Percentiles rank a stretch among this genome's conserved stretches.
These are phyloP conservation scores for Zaprionus taronus DNA, from an alignment of 1,140 invertebrate genomes.

Conservation along the genomic window DNA sequence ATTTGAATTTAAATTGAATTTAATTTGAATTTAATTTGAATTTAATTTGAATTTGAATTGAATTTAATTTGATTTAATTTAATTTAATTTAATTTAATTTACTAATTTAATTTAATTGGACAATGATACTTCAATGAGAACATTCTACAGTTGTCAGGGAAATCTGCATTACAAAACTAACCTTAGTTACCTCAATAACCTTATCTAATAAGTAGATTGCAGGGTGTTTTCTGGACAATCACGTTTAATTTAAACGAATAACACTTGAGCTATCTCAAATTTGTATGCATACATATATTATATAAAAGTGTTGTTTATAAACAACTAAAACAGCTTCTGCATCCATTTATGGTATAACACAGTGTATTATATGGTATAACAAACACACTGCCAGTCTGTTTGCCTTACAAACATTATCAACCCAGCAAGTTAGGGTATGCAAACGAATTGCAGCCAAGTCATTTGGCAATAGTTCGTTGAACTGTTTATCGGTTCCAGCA, in stretches of 20 bases:
- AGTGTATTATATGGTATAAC: too few species aligned
- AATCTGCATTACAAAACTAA: too few species aligned
- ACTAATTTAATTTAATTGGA: too few species aligned
- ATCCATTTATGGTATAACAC: background rate
- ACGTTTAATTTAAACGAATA: background rate
- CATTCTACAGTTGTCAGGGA: too few species aligned
- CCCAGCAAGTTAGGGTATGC: background rate
- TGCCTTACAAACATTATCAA: background rate
- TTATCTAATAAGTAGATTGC: background rate
- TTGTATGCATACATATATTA: background rate
- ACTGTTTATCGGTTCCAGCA: constrained; percentile 22
- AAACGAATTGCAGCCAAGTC: constrained; percentile 36
- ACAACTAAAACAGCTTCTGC: background rate
- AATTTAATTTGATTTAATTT: too few species aligned
- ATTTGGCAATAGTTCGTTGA: constrained; percentile 43
- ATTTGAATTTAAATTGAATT: too few species aligned
- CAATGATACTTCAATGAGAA: too few species aligned
- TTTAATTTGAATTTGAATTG: too few species aligned
- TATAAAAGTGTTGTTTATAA: background rate
- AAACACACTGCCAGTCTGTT: background rate
- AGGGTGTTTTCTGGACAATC: background rate
- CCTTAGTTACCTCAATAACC: too few species aligned
- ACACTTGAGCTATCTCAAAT: background rate
- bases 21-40: too few species aligned
- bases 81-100: too few species aligned